A percentile compares a stretch with the other conserved stretches of the same genome.
phyloP scores from a whole-genome alignment of 2,888 invertebrate genomes.

The Tiphia femorata region DNA sequence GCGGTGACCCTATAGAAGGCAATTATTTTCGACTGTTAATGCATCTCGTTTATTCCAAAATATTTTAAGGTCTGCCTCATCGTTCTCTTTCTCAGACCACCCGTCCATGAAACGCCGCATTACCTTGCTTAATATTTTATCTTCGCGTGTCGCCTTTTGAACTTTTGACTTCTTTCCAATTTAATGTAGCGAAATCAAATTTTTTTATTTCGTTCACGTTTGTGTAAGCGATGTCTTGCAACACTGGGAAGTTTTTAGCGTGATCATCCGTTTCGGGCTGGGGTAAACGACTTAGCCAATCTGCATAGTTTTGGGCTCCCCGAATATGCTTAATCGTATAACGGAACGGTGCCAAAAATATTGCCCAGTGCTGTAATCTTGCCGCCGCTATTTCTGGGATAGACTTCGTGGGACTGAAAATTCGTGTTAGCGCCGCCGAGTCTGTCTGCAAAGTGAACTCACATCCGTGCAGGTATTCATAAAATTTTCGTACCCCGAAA shows the following conservation, averaged over 20 bases:
- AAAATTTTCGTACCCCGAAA: conserved; percentile 25
- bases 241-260: not conserved
- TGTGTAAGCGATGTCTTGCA: not conserved
- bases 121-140: not conserved
- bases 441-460: conserved; percentile 26
- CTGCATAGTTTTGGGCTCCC: conserved; percentile 13
- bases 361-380: conserved; percentile 25
- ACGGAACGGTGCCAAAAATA: conserved; percentile 19
- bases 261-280: not conserved
- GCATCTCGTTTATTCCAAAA: not conserved
- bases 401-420: conserved; percentile 21
- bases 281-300: conserved; percentile 20
- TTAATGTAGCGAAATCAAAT: not conserved
- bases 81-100: not conserved
- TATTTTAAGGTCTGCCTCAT: not conserved
- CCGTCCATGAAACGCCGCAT: not conserved
- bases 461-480: conserved; percentile 21
- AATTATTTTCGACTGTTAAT: conserved; percentile 6
- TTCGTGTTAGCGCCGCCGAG: conserved; percentile 15
- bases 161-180: not conserved
- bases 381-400: conserved; percentile 22
- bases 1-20: conserved; percentile 7
- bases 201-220: not conserved
- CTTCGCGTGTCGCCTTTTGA: not conserved
- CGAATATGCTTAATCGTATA: conserved; percentile 23